These are phyloP conservation scores for Artibeus jamaicensis DNA, from an alignment of 2,797 vertebrate species.

Conservation along the genomic window DNA sequence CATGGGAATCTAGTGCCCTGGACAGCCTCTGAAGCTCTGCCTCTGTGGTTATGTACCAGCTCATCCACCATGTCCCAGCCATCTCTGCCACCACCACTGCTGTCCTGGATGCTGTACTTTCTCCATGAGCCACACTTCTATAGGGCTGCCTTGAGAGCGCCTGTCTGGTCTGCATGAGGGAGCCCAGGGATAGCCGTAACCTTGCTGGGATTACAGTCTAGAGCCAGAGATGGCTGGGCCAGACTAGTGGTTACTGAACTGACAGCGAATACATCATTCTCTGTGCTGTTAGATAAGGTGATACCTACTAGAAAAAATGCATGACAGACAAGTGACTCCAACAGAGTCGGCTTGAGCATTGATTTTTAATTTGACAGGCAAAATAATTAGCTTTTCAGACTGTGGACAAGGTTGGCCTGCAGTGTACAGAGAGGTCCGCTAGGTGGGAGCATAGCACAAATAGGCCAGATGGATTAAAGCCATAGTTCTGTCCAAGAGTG, in stretches of 20 bases:
- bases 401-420: neutral
- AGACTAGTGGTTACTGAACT: neutral
- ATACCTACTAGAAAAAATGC: neutral
- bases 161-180: neutral
- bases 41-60: neutral
- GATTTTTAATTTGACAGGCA: too few relatives aligned
- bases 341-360: rapidly evolving
- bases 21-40: neutral
- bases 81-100: rapidly evolving
- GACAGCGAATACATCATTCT: too few relatives aligned
- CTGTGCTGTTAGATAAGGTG: neutral
- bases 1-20: rapidly evolving
- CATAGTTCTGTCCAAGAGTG: rapidly evolving
- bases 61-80: rapidly evolving
- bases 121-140: rapidly evolving
- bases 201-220: rapidly evolving
- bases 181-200: too few relatives aligned
- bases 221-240: too few relatives aligned
- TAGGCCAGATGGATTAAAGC: neutral
- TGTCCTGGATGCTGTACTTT: rapidly evolving
- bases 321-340: neutral
- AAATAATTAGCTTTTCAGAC: rapidly evolving
- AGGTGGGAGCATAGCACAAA: slow-evolving; percentile 23
- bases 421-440: neutral
- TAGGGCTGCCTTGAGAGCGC: neutral